Evolutionary conservation across 2,888 invertebrate genomes (phyloP).

Genomic region (Chrysina gloriosa): DNA sequence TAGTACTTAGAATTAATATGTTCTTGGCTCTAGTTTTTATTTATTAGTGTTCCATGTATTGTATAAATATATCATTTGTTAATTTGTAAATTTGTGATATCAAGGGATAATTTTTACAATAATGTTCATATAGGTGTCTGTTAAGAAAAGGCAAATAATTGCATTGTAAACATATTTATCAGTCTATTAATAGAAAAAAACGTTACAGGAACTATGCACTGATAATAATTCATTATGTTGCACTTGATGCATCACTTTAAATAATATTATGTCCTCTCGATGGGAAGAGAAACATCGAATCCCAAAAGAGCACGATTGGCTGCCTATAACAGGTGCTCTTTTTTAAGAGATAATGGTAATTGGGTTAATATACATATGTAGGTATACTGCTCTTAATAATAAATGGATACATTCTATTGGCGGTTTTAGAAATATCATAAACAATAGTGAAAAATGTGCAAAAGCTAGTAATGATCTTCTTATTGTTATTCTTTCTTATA

Average conservation of each 20-base stretch:
- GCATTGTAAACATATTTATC: conserved; percentile 1
- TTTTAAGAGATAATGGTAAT: neutral
- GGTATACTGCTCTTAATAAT: too few species aligned
- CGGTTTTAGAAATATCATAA: too few species aligned
- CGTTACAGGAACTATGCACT: neutral
- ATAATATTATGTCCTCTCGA: neutral
- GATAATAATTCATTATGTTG: neutral
- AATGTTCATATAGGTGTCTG: too few species aligned
- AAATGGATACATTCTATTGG: too few species aligned
- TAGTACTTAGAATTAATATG: neutral
- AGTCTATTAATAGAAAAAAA: conserved; percentile 9
- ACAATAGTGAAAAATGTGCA: too few species aligned
- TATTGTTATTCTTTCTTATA: too few species aligned
- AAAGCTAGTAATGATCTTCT: too few species aligned
- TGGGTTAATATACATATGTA: too few species aligned
- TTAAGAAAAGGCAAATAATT: neutral
- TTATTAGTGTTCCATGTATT: too few species aligned
- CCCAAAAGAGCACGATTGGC: neutral
- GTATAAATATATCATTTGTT: neutral
- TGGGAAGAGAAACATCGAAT: neutral
- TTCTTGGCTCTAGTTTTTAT: neutral
- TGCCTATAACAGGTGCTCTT: neutral
- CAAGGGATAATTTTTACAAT: neutral
- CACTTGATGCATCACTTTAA: neutral
- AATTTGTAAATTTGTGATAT: neutral